A percentile compares a stretch with the other conserved stretches of the same genome.
Conservation (phyloP, 1,140 invertebrate genomes). For the Elysia chlorotica region DNA sequence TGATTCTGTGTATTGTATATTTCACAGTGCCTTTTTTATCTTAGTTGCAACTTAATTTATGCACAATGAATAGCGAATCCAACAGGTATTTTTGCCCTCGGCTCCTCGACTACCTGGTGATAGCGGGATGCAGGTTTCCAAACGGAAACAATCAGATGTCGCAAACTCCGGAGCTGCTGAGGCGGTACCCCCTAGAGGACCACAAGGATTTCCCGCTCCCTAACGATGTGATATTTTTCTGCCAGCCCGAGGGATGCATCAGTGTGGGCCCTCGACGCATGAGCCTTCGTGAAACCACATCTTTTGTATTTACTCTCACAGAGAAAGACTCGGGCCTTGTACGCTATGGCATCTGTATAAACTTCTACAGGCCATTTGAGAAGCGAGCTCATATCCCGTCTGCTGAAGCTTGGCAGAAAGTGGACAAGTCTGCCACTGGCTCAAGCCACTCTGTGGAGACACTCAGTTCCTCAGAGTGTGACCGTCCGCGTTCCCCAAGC, state of each 20-base stretch:
- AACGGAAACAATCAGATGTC: constrained; percentile 60
- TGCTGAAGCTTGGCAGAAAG: constrained; percentile 33
- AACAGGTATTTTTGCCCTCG: constrained; percentile 69
- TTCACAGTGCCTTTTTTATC: background rate
- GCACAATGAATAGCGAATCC: constrained; percentile 21
- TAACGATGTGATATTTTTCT: constrained; percentile 98
- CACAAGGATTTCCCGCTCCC: constrained; percentile 95
- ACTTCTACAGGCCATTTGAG: constrained; percentile 93
- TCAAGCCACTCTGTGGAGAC: constrained; percentile 50
- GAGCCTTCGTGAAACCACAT: constrained; percentile 80
- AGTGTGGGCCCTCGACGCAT: constrained; percentile 82
- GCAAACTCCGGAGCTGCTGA: constrained; percentile 60
- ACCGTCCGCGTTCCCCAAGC: constrained; percentile 43
- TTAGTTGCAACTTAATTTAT: background rate
- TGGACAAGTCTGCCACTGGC: constrained; percentile 28
- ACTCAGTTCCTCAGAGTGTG: constrained; percentile 76
- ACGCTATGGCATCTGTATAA: constrained; percentile 88
- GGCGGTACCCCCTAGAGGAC: constrained; percentile 95
- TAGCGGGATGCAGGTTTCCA: constrained; percentile 85
- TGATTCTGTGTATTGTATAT: background rate
- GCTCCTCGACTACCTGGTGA: constrained; percentile 89
- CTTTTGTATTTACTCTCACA: constrained; percentile 97
- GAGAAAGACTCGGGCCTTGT: constrained; percentile 96
- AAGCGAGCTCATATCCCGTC: constrained; percentile 60
- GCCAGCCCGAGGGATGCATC: constrained; percentile 97